Base-by-base conservation (phyloP, 1,140 invertebrate genomes). In the Coptotermes formosanus region DNA sequence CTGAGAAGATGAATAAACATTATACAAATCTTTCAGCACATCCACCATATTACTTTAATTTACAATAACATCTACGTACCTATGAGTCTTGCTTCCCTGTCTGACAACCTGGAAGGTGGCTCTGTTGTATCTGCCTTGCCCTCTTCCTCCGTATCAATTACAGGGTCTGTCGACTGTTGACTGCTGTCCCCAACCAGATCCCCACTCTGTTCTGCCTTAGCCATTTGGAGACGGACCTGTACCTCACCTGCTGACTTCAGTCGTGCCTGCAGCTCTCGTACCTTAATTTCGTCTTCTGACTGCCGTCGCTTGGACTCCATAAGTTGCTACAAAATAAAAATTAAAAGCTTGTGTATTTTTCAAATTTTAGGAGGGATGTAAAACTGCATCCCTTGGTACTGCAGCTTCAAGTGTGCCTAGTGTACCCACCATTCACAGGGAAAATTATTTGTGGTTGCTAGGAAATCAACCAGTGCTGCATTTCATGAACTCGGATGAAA, bases 221-320 rank as follows among this genome's bases (percentile, higher is more conserved):
- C n/a, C 7, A 75, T 4, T 8, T 75, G 64, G 64, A 75, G n/a
- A 30, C 64, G 64, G 9, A 25, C 64, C n/a, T 75, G 64, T 25
- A 75, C n/a, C n/a, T 75, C 43, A 30, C 83, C 43, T 84, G 86
- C 45, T 38, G 86, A 38, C 45, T 69, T 83, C 30, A 88, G 83
- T 85, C 88, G 87, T 12, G 86, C 87, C 44, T 88, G 86, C 19
- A 89, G 52, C 69, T 89, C 88, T 21, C 86, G 45, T 0, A 90
- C 86, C 88, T 92, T 93, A 69, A 92, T 91, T 85, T 93, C 92
- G 88, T 94, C 94, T 88, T 94, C 93, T 21, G 91, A 92, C 88
- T 94, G 94, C 85, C 94, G 94, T 83, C 93, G 92, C 87, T 92
- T 93, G 0, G 93, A 93, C 85, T 95, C 94, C 89, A 95, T 90